phyloP scores from a whole-genome alignment of 2,888 invertebrate genomes.

The Pteria penguin region DNA sequence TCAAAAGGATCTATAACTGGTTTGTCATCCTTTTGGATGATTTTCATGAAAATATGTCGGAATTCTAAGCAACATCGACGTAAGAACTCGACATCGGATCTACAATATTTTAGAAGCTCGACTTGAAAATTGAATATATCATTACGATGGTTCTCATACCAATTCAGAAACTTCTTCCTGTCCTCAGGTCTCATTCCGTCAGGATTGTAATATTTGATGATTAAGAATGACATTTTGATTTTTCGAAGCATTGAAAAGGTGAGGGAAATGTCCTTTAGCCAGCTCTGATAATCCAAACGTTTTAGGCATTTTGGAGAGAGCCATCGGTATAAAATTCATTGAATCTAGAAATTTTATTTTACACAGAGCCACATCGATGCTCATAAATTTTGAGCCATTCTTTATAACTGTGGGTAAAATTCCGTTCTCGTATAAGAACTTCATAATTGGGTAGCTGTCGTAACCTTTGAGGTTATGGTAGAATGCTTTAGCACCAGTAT shows the following conservation, averaged over 20 bases:
- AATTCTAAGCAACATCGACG: slow-evolving; percentile 16
- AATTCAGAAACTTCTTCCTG: slow-evolving; percentile 36
- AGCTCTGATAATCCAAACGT: background rate
- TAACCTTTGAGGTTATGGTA: background rate
- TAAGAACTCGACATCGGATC: slow-evolving; percentile 13
- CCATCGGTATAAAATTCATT: background rate
- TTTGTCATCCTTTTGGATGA: slow-evolving; percentile 5
- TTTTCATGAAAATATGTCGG: slow-evolving; percentile 17
- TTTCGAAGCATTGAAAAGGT: background rate
- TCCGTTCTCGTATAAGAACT: background rate
- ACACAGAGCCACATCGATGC: background rate
- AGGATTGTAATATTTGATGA: slow-evolving; percentile 36
- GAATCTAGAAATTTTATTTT: background rate
- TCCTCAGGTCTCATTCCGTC: slow-evolving; percentile 42
- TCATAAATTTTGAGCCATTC: background rate
- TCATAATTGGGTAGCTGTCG: background rate
- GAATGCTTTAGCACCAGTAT: background rate
- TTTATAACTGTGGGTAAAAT: background rate
- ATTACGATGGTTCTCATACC: slow-evolving; percentile 25
- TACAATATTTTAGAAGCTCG: slow-evolving; percentile 54
- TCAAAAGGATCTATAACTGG: slow-evolving; percentile 26
- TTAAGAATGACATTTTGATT: too few relatives aligned
- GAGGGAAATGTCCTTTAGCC: background rate
- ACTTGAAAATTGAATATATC: slow-evolving; percentile 49
- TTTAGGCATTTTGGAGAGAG: background rate